Evolutionary conservation across 1,140 invertebrate genomes (phyloP).

Genomic region (Danaus melanippus): DNA sequence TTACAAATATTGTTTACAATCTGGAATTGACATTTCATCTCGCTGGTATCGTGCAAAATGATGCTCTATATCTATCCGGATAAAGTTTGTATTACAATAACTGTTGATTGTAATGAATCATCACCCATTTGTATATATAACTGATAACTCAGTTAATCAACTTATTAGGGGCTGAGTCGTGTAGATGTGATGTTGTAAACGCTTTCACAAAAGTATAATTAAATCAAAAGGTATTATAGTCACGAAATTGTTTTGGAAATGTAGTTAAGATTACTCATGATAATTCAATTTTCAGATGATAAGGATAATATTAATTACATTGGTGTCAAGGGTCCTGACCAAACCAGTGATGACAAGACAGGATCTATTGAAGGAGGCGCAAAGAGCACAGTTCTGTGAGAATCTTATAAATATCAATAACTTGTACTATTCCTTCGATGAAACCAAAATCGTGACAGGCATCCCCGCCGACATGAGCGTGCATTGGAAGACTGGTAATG

Average conservation of each 20-base stretch:
- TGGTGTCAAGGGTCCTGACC: conserved; percentile 19
- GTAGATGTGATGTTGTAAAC: no score
- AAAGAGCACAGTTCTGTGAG: conserved; percentile 34
- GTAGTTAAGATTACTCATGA: background rate
- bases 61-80: no score
- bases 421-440: conserved; percentile 43
- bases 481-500: conserved; percentile 54
- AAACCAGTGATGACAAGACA: conserved; percentile 42
- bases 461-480: conserved; percentile 59
- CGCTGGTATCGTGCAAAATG: no score
- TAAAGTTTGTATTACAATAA: no score
- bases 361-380: conserved; percentile 27
- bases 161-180: no score
- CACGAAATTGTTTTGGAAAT: background rate
- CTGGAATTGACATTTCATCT: no score
- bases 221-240: no score
- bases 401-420: conserved; percentile 46
- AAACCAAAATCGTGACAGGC: conserved; percentile 36
- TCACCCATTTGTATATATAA: no score
- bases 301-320: conserved; percentile 21
- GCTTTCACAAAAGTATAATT: no score
- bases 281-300: conserved; percentile 43
- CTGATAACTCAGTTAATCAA: no score
- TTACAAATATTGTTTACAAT: no score
- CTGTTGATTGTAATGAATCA: no score